These are phyloP conservation scores for Drosophila subobscura DNA, from an alignment of 1,140 invertebrate genomes.

Conservation along the genomic window DNA sequence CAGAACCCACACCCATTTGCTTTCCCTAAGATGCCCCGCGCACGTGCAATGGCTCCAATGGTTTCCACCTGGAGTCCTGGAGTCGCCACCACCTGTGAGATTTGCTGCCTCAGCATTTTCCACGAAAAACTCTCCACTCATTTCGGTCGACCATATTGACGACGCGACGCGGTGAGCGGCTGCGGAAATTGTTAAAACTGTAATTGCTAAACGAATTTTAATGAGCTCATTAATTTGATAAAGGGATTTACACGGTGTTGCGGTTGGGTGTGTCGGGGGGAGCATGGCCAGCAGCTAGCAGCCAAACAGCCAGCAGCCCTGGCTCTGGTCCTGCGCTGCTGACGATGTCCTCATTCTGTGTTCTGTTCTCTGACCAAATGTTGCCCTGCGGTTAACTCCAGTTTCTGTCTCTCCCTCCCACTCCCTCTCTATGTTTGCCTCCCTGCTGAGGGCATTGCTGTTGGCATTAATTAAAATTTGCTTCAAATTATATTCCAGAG, in stretches of 20 bases:
- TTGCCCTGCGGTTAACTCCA: slow-evolving; percentile 45
- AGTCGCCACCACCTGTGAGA: slow-evolving; percentile 72
- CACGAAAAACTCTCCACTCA: slow-evolving; percentile 6
- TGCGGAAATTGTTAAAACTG: slow-evolving; percentile 82
- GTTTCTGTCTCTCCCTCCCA: slow-evolving; percentile 10
- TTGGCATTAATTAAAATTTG: slow-evolving; percentile 76
- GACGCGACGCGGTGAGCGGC: slow-evolving; percentile 3
- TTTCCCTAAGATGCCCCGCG: slow-evolving; percentile 17
- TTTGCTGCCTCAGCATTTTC: slow-evolving; percentile 62
- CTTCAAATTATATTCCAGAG: slow-evolving; percentile 65
- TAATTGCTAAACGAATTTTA: slow-evolving; percentile 84
- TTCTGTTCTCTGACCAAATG: slow-evolving; percentile 54
- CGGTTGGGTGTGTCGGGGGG: slow-evolving; percentile 41
- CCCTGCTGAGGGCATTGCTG: slow-evolving; percentile 9
- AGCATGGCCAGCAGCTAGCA: no score
- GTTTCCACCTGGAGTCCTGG: slow-evolving; percentile 17
- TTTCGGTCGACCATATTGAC: slow-evolving; percentile 46
- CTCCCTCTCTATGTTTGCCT: slow-evolving; percentile 18
- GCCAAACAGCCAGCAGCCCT: no score
- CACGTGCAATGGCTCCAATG: slow-evolving; percentile 37
- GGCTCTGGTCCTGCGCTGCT: slow-evolving; percentile 6
- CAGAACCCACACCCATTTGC: background rate
- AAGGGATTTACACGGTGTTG: slow-evolving; percentile 82
- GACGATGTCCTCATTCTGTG: slow-evolving; percentile 47
- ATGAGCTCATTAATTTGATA: slow-evolving; percentile 83